A percentile compares a stretch with the other conserved stretches of the same genome.
phyloP scores from a whole-genome alignment of 2,113 vertebrate species.

The Sorex fumeus region DNA sequence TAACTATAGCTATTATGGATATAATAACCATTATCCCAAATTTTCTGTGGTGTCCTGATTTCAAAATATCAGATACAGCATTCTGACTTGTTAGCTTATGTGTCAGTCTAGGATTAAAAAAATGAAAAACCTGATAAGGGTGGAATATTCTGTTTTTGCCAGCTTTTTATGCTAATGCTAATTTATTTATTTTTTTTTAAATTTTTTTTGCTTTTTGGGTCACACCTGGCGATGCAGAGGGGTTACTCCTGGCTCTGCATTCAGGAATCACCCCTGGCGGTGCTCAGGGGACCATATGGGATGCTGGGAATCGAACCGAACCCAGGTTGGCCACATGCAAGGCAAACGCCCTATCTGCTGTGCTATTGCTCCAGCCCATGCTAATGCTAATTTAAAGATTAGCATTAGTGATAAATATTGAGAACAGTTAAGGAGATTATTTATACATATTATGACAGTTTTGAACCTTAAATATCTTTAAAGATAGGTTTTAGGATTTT shows the following conservation, averaged over 20 bases:
- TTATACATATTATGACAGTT: conserved; percentile 4
- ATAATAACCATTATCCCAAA: not conserved
- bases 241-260: no score
- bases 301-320: no score
- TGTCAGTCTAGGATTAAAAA: conserved; percentile 28
- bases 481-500: not conserved
- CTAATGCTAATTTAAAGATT: conserved; percentile 35
- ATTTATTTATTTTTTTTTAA: no score
- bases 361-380: not conserved
- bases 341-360: no score
- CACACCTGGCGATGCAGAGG: no score
- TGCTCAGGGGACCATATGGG: no score
- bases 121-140: not conserved
- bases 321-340: no score
- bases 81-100: not conserved
- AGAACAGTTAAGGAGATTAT: conserved; percentile 25
- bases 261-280: no score
- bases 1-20: not conserved
- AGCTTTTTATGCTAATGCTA: conserved; percentile 25
- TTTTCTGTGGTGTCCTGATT: conserved; percentile 24
- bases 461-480: not conserved
- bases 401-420: conserved; percentile 6
- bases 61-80: not conserved
- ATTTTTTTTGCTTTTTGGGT: no score
- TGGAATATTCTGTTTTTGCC: conserved; percentile 9